phyloP scores from a whole-genome alignment of 2,113 vertebrate species.

The Petroica traversi region DNA sequence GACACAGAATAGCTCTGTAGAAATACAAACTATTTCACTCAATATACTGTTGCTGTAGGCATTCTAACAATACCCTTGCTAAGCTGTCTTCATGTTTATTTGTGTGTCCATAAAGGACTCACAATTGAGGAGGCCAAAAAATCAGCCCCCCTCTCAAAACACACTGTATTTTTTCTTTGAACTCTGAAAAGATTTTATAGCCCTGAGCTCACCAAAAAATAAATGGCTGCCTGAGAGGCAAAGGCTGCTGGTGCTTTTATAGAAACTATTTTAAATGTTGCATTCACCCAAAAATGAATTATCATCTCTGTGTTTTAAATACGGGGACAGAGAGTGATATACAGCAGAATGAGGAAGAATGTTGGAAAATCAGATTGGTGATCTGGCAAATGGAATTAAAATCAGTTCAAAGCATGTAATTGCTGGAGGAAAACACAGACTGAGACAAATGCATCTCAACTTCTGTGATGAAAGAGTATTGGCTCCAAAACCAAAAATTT shows the following conservation, averaged over 20 bases:
- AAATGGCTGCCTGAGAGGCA: not conserved
- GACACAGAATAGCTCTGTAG: not conserved
- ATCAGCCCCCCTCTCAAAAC: not conserved
- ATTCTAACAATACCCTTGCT: not conserved
- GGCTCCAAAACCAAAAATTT: constrained; percentile 19
- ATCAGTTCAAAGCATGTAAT: not conserved
- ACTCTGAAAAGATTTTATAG: not conserved
- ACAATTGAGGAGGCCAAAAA: not conserved
- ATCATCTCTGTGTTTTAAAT: not conserved
- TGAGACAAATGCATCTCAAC: not conserved
- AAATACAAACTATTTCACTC: not conserved
- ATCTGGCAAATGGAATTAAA: not conserved
- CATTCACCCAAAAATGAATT: not conserved
- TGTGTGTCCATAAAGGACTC: not conserved
- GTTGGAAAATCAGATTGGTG: constrained; percentile 4
- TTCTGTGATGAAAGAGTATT: constrained; percentile 21
- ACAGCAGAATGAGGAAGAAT: not conserved
- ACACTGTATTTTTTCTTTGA: not conserved
- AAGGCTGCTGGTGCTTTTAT: not conserved
- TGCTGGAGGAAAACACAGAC: not conserved
- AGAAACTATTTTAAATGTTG: not conserved
- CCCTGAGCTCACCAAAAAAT: not conserved
- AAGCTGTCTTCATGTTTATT: not conserved
- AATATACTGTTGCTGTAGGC: not conserved
- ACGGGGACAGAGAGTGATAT: not conserved